Evolutionary conservation across 2,888 invertebrate species (phyloP), one percentile per base, ranked within the genome.

Genomic region (Euspilapteryx auroguttella): DNA sequence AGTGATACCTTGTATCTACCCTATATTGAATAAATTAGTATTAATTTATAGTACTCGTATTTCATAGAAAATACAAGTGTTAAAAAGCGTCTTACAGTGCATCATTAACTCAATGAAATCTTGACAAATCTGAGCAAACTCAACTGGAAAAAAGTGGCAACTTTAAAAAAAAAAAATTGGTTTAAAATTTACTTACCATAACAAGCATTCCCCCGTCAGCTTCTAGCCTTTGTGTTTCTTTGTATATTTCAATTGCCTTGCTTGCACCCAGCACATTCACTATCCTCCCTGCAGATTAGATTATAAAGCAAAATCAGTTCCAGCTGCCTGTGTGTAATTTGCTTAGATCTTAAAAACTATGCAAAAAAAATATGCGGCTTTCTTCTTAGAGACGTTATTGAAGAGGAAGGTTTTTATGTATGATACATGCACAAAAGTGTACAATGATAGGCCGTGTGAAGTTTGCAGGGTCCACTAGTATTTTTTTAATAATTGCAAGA

Each of bases 141-240:
- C n/a, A n/a, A n/a, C n/a, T n/a, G n/a, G n/a, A n/a, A n/a, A n/a
- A n/a, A n/a, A n/a, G n/a, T n/a, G n/a, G n/a, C n/a, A n/a, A 17
- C 17, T 17, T 17, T 17, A 17, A 8, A 17, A 5, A 17, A 6
- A 17, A 17, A 5, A 6, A 17, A 17, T 6, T 17, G 8, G 5
- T 17, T 17, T 17, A 17, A 8, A 17, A 17, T 65, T 69, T 59
- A 87, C 65, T 69, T 59, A 87, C 89, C 82, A 87, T 82, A 27
- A 89, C 85, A 53, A 89, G 68, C 86, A 93, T 86, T n/a, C 94
- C 94, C 12, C 93, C 93, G 40, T 84, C 82, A 34, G 82, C 82
- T 64, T 94, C 93, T 30, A 91, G 80, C 42, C 82, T 80, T 52
- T 87, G 86, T n/a, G 91, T 91, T 63, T 87, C 83, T 44, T 85